Evolutionary conservation across 2,888 invertebrate genomes (phyloP).

Genomic region (Agonopterix subpropinquella): DNA sequence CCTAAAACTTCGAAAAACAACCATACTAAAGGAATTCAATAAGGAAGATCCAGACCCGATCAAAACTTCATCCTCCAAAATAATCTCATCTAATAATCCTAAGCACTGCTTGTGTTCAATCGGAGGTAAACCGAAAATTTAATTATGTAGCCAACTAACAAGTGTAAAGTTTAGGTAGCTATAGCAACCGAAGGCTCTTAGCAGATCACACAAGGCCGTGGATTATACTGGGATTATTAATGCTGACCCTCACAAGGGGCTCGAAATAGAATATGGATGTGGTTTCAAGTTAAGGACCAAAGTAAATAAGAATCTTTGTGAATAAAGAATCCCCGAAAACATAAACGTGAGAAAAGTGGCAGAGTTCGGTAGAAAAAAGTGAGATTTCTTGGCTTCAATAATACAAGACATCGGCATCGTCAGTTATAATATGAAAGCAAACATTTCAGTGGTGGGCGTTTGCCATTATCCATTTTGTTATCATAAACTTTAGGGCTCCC

Average conservation of each 20-base stretch:
- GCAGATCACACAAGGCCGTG: not conserved
- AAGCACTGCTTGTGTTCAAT: not conserved
- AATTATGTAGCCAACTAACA: not conserved
- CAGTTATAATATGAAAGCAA: no score
- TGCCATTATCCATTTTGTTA: no score
- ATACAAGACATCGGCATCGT: no score
- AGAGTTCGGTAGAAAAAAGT: not conserved
- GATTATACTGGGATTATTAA: slow-evolving; percentile 3
- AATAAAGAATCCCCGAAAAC: not conserved
- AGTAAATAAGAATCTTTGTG: not conserved
- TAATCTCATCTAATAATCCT: not conserved
- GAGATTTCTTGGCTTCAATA: not conserved
- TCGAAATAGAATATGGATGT: slow-evolving; percentile 6
- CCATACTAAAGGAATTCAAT: no score
- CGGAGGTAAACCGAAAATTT: not conserved
- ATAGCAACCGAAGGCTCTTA: not conserved
- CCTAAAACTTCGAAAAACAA: no score
- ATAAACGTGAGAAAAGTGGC: no score
- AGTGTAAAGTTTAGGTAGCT: slow-evolving; percentile 1
- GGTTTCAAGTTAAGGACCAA: not conserved
- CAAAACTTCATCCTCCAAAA: no score
- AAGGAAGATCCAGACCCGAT: no score
- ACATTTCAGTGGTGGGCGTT: no score
- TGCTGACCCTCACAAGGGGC: slow-evolving; percentile 6
- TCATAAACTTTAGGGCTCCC: no score